These are phyloP conservation scores for Palythoa grandiflora DNA, from an alignment of 92 coral and sea anemone species.

Conservation along the genomic window DNA sequence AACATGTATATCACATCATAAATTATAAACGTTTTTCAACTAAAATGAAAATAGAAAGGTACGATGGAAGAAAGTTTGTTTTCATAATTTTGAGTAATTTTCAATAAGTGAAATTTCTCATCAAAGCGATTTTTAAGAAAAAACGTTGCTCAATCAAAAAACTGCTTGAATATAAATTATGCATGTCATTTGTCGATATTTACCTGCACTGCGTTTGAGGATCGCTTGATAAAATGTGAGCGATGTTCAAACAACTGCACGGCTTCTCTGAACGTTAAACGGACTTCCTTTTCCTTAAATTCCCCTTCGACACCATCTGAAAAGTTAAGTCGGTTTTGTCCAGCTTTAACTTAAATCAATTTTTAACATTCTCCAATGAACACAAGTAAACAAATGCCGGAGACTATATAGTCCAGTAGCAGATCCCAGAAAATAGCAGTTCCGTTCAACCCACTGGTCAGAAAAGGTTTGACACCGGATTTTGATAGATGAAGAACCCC, in stretches of 20 bases:
- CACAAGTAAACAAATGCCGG: not conserved
- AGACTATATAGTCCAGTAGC: not conserved
- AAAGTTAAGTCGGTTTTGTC: not conserved
- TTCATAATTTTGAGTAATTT: not conserved
- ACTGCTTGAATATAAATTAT: not conserved
- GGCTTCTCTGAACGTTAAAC: constrained; percentile 88
- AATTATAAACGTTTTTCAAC: too few relatives aligned
- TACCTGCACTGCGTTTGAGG: constrained; percentile 94
- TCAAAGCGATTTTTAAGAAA: not conserved
- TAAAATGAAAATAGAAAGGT: too few relatives aligned
- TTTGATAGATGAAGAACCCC: too few relatives aligned
- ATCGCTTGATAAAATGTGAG: constrained; percentile 84
- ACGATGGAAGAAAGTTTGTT: too few relatives aligned
- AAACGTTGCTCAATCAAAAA: not conserved
- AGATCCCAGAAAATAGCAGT: too few relatives aligned
- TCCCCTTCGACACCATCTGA: constrained; percentile 90
- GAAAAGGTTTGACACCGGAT: too few relatives aligned
- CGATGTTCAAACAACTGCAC: constrained; percentile 96
- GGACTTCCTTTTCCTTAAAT: constrained; percentile 76
- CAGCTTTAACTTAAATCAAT: not conserved
- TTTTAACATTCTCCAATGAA: not conserved
- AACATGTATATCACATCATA: too few relatives aligned
- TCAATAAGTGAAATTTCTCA: not conserved
- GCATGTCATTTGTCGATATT: not conserved
- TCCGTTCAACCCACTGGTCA: too few relatives aligned